phyloP scores from a whole-genome alignment of 2,888 invertebrate species.

The Myopa tessellatipennis region DNA sequence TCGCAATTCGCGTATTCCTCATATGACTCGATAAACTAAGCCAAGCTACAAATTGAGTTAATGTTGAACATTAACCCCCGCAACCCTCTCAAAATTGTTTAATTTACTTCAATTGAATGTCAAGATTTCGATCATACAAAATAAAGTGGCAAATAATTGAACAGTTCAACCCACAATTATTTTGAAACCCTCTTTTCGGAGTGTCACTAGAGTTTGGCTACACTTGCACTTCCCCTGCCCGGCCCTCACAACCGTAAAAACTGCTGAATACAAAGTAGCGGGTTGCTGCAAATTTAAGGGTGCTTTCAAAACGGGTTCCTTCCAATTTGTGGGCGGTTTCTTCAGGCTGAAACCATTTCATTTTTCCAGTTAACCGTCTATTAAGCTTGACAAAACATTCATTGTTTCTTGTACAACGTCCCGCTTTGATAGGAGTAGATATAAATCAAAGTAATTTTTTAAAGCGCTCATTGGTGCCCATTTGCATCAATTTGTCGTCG shows the following conservation, averaged over 20 bases:
- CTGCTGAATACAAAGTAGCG: not conserved
- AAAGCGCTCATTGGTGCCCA: slow-evolving; percentile 14
- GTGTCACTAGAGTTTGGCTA: not conserved
- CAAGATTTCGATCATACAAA: slow-evolving; percentile 32
- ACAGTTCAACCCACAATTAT: slow-evolving; percentile 49
- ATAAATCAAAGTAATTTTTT: slow-evolving; percentile 20
- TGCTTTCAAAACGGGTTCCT: not conserved
- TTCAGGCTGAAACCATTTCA: slow-evolving; percentile 9
- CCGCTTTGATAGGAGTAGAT: too few relatives aligned
- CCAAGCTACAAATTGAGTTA: not conserved
- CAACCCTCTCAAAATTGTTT: not conserved
- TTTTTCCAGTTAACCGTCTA: slow-evolving; percentile 16
- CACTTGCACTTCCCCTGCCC: not conserved
- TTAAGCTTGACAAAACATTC: not conserved
- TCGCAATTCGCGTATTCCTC: too few relatives aligned
- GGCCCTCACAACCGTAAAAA: not conserved
- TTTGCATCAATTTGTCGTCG: not conserved
- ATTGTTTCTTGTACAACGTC: too few relatives aligned
- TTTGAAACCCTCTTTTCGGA: slow-evolving; percentile 11
- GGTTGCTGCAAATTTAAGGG: not conserved
- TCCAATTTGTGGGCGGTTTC: slow-evolving; percentile 9
- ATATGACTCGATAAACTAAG: not conserved
- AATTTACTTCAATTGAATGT: slow-evolving; percentile 25
- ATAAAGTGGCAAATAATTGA: slow-evolving; percentile 54
- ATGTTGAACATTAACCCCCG: not conserved